Conservation (phyloP, 2,888 invertebrate species). For the Entomobrya proxima region DNA sequence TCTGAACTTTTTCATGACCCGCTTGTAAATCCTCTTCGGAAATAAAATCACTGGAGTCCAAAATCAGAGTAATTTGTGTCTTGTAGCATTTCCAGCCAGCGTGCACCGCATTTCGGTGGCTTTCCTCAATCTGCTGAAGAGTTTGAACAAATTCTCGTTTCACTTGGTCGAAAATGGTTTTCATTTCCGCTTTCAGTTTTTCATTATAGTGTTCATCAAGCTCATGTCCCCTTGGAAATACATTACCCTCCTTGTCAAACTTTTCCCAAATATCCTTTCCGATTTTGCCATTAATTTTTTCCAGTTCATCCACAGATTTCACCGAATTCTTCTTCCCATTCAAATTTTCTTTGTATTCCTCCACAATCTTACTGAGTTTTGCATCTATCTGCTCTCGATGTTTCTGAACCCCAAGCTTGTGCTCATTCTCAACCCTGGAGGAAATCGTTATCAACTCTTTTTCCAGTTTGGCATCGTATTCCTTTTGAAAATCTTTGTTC, state of each 20-base stretch:
- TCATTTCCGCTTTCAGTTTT: background rate
- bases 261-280: background rate
- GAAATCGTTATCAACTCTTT: background rate
- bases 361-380: background rate
- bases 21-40: conserved; percentile 10
- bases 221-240: background rate
- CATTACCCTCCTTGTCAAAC: background rate
- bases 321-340: background rate
- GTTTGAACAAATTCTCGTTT: background rate
- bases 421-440: background rate
- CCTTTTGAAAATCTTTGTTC: background rate
- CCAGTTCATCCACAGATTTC: background rate
- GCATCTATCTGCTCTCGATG: background rate
- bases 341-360: background rate
- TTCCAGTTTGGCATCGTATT: background rate
- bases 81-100: background rate
- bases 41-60: conserved; percentile 12
- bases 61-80: background rate
- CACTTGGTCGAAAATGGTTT: background rate
- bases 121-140: background rate
- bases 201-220: background rate
- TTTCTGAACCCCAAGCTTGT: background rate
- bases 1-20: background rate
- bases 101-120: background rate
- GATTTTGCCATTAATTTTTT: background rate